Conservation (phyloP, 1,140 invertebrate genomes). For the Telenomus remus region DNA sequence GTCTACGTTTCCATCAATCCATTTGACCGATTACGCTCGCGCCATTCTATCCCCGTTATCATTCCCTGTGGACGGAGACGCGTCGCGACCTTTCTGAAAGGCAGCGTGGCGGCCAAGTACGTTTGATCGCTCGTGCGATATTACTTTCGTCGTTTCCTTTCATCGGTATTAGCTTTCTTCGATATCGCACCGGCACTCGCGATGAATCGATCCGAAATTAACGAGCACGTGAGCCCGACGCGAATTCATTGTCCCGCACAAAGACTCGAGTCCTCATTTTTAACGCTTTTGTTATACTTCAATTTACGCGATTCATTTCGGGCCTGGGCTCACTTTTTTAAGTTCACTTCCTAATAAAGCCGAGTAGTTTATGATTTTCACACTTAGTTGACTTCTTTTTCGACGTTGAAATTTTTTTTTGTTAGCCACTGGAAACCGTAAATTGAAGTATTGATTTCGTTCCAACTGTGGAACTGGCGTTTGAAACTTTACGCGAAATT, state of each 20-base stretch:
- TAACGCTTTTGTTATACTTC: slow-evolving; percentile 38
- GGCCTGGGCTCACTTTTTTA: slow-evolving; percentile 1
- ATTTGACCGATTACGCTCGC: slow-evolving; percentile 52
- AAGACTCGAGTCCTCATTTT: slow-evolving; percentile 30
- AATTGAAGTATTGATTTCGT: too few species aligned
- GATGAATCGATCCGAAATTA: slow-evolving; percentile 34
- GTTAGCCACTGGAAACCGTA: too few species aligned
- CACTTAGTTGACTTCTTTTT: too few species aligned
- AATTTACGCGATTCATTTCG: slow-evolving; percentile 36
- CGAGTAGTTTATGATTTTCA: not conserved
- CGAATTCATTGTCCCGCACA: slow-evolving; percentile 35
- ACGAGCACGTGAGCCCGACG: slow-evolving; percentile 25
- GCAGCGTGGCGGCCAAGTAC: slow-evolving; percentile 18
- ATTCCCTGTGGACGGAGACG: slow-evolving; percentile 15
- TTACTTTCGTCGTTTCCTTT: slow-evolving; percentile 59
- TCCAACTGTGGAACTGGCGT: too few species aligned
- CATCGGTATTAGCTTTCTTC: slow-evolving; percentile 55
- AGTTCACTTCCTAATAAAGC: slow-evolving; percentile 4
- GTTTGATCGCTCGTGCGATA: slow-evolving; percentile 48
- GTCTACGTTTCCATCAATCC: slow-evolving; percentile 51
- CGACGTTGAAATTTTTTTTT: too few species aligned
- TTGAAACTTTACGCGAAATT: too few species aligned
- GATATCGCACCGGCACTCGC: slow-evolving; percentile 12
- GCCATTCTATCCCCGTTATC: slow-evolving; percentile 20
- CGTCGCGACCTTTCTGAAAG: slow-evolving; percentile 17